These are phyloP conservation scores for Tetrao urogallus DNA, from an alignment of 2,113 vertebrate species.

Conservation along the genomic window DNA sequence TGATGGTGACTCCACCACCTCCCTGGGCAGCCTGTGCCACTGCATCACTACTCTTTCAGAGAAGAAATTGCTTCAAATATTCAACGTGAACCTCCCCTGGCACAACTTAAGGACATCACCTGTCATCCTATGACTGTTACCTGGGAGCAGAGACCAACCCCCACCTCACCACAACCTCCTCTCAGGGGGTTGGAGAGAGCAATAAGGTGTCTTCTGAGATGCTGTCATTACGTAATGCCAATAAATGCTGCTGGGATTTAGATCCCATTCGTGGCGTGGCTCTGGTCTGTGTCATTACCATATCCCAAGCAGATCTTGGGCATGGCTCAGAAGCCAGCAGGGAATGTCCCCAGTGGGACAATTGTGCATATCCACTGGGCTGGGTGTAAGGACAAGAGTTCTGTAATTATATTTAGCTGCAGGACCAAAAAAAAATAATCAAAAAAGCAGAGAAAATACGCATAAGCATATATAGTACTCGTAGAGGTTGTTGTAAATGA, in stretches of 20 bases:
- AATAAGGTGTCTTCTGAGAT: too few relatives aligned
- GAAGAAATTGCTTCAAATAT: too few relatives aligned
- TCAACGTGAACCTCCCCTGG: too few relatives aligned
- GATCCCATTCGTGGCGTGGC: neutral
- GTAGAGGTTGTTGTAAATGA: neutral
- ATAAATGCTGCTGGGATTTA: neutral
- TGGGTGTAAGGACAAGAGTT: neutral
- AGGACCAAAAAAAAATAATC: neutral
- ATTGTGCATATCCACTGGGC: too few relatives aligned
- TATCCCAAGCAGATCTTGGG: neutral
- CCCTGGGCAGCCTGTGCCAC: too few relatives aligned
- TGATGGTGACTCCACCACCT: too few relatives aligned
- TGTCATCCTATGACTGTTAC: too few relatives aligned
- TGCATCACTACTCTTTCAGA: too few relatives aligned
- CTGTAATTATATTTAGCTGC: neutral
- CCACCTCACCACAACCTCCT: too few relatives aligned
- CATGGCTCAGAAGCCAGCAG: neutral
- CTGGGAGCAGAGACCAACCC: too few relatives aligned
- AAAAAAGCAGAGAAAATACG: neutral
- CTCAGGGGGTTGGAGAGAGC: too few relatives aligned
- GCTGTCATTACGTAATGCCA: neutral
- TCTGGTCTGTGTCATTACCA: neutral
- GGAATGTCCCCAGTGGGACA: fast-evolving
- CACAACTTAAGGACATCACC: too few relatives aligned
- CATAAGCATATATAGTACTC: neutral